These are phyloP conservation scores for Antigone vipio DNA, from an alignment of 2,113 vertebrate genomes.

Conservation along the genomic window DNA sequence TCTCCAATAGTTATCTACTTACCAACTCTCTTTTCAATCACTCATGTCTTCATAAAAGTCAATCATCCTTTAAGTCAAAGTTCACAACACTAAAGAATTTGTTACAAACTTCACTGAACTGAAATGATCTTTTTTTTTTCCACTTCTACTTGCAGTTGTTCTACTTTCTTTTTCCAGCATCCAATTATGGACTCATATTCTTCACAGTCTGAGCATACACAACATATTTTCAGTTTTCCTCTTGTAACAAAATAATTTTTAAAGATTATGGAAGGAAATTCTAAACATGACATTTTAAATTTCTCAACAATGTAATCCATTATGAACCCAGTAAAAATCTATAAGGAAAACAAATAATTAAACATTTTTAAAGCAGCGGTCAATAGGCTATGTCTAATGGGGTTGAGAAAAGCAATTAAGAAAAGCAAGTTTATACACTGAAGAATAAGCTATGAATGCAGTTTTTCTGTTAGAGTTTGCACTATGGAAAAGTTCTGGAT, in stretches of 20 bases:
- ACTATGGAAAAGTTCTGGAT: background rate
- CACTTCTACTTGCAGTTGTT: background rate
- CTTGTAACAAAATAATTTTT: background rate
- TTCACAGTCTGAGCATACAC: background rate
- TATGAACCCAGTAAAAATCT: background rate
- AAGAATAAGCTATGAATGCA: background rate
- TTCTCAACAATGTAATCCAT: background rate
- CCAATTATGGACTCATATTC: background rate
- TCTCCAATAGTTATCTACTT: conserved; percentile 53
- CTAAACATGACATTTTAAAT: background rate
- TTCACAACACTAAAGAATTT: background rate
- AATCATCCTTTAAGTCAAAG: conserved; percentile 38
- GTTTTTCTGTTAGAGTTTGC: background rate
- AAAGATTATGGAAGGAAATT: background rate
- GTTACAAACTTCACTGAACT: background rate
- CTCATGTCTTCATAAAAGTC: conserved; percentile 37
- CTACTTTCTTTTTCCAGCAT: conserved; percentile 10
- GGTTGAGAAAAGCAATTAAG: background rate
- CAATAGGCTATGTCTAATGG: background rate
- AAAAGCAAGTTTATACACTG: background rate
- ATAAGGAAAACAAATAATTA: background rate
- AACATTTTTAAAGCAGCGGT: background rate
- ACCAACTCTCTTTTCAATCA: conserved; percentile 54
- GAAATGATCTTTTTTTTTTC: background rate
- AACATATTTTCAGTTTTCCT: background rate